Evolutionary conservation across 2,113 vertebrate genomes (phyloP), one percentile per base, ranked within the genome.

Genomic region (Larimichthys crocea): DNA sequence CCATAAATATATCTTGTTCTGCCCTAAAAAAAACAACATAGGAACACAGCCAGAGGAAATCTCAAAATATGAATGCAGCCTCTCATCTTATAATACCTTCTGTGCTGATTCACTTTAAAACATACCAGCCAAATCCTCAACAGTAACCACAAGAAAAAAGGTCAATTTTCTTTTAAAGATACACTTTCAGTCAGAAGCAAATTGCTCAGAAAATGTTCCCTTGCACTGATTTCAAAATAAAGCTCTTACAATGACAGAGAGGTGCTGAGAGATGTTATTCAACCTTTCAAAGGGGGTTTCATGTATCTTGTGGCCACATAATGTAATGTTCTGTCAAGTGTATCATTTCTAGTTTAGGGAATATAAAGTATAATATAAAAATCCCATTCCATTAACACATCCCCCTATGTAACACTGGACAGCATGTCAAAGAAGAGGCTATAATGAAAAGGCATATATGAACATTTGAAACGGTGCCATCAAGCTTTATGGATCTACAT

Each of bases 71-170:
- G 49, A 81, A 85, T 16, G 31, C 74, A 79, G 68, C 17, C 76
- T 86, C 70, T 83, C 61, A 72, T 82, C 84, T 69, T 56, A 17
- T 61, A 52, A 83, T 56, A 63, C 50, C 69, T 10, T 57, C 65
- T 49, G 24, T 68, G 70, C 76, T 78, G 76, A 84, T 76, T 84
- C 74, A 66, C 74, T 85, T 59, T 83, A 68, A 78, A 83, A 77
- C 70, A 78, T 26, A 62, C 22, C 70, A 71, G 50, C 26, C 57
- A 81, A 82, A 76, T 76, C 52, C 74, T 57, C 53, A 76, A 63
- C 50, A 44, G 20, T 52, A 40, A 48, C 7, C 35, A 40, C 8
- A 40, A 40, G 8, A 9, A 29, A 24, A 60, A 61, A 69, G 61
- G n/a, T 22, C 9, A 10, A 40, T 29, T 15, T 22, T 40, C 46